phyloP scores from a whole-genome alignment of 2,113 vertebrate genomes.

The Channa maculata region DNA sequence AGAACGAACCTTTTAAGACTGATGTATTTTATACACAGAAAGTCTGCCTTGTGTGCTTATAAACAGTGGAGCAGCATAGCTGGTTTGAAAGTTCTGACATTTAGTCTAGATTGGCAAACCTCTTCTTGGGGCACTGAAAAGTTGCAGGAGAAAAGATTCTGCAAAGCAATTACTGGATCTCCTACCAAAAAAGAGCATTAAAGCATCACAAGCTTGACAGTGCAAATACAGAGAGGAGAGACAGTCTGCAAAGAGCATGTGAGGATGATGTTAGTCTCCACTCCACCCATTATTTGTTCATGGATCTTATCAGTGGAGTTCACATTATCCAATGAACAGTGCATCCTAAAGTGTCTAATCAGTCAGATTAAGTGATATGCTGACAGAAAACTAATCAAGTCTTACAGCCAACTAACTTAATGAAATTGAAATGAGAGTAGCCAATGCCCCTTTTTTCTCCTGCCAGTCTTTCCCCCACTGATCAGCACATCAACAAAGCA shows the following conservation, averaged over 20 bases:
- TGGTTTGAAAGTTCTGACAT: conserved; percentile 25
- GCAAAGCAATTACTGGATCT: conserved; percentile 43
- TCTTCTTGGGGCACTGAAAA: conserved; percentile 1
- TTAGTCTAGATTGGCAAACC: conserved; percentile 15
- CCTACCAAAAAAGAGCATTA: conserved; percentile 40
- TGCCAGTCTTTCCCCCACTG: neutral
- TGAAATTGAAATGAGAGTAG: neutral
- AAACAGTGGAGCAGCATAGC: neutral
- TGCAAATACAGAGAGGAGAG: conserved; percentile 14
- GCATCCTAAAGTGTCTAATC: neutral
- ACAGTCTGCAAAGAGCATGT: conserved; percentile 17
- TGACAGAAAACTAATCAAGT: conserved; percentile 7
- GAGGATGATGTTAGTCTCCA: neutral
- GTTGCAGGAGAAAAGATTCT: conserved; percentile 1
- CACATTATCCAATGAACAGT: conserved; percentile 1
- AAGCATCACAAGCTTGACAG: conserved; percentile 40
- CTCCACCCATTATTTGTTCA: neutral
- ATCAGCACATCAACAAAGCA: conserved; percentile 37
- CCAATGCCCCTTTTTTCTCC: neutral
- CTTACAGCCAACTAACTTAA: neutral
- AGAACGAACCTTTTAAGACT: neutral
- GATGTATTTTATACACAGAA: neutral
- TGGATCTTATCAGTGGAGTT: conserved; percentile 5
- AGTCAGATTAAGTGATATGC: neutral
- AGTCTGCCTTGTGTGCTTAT: neutral